A percentile compares a stretch with the other conserved stretches of the same genome.
Conservation (phyloP, 2,888 invertebrate genomes). For the Synanthedon formicaeformis region DNA sequence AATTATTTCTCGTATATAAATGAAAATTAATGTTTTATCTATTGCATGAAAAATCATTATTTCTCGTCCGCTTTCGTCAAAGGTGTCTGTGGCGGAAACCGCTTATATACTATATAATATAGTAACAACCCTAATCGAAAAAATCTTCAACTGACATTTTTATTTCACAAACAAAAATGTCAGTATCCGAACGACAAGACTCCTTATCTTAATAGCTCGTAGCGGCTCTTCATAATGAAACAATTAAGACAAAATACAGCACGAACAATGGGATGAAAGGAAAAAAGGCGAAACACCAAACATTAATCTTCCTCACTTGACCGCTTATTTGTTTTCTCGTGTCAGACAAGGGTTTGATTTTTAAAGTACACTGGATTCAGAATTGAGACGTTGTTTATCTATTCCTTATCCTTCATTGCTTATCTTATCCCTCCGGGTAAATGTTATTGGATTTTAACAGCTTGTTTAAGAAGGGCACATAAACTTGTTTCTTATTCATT, state of each 20-base stretch:
- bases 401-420: constrained; percentile 2
- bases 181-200: constrained; percentile 19
- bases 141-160: constrained; percentile 11
- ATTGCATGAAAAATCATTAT: too few relatives aligned
- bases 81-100: too few relatives aligned
- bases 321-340: constrained; percentile 43
- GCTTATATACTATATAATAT: not conserved
- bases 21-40: too few relatives aligned
- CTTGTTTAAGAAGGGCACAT: constrained; percentile 5
- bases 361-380: constrained; percentile 24
- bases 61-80: too few relatives aligned
- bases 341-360: constrained; percentile 44
- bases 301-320: constrained; percentile 52
- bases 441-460: constrained; percentile 20
- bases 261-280: constrained; percentile 20
- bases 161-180: constrained; percentile 15
- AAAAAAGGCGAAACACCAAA: constrained; percentile 12
- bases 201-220: constrained; percentile 39
- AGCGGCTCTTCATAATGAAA: constrained; percentile 39
- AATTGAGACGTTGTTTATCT: constrained; percentile 16
- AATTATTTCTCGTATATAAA: too few relatives aligned
- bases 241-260: constrained; percentile 44
- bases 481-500: constrained; percentile 7
- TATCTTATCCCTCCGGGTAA: constrained; percentile 6
- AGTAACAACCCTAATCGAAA: constrained; percentile 1